Base-by-base conservation (phyloP, 2,113 vertebrate species). In the Vulpes ferrilata region DNA sequence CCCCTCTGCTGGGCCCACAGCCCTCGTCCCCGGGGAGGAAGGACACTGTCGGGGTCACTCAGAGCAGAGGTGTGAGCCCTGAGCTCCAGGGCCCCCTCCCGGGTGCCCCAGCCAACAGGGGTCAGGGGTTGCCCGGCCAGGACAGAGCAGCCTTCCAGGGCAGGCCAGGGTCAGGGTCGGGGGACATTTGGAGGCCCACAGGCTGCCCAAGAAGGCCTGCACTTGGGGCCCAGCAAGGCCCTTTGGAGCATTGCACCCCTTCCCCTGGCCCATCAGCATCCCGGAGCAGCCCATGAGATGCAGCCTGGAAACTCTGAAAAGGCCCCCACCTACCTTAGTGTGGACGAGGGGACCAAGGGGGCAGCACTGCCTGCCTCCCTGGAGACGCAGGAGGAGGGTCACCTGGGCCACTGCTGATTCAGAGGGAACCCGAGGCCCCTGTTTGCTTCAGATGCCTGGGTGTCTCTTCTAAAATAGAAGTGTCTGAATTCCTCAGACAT, bases 61-160 rank as follows among this genome's bases (percentile, higher is more conserved):
- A 7, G 64, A 69, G 80, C 59, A 27, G 20, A 65, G 43, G 15
- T 2, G 0, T 2, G 62, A 30, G 30, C 67, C 80, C 53, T 0
- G 1, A 35, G 12, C 32, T 16, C 20, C 35, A 0, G 4, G 2
- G 4, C 62, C n/a, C 20, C 12, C 6, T n/a, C 69, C 51, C 7
- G 7, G 43, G 32, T 20, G 57, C 55, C 20, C 80, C 67, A 53
- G 48, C 20, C 2, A 43, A 27, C 71, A 11, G 51, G 17, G 27
- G 51, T 59, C 60, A 13, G n/a, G n/a, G 32, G 59, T 64, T 0
- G 2, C 20, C 55, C 3, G 22, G 38, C 51, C 19, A 1, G 30
- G 27, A 43, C 9, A 5, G 74, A n/a, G 60, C 27, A 22, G 16
- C 3, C n/a, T 20, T 25, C 51, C n/a, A 11, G 0, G 25, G 53